Evolutionary conservation across 2,797 vertebrate genomes (phyloP), one percentile per base, ranked within the genome.

Genomic region (Muraenolepis orangiensis): DNA sequence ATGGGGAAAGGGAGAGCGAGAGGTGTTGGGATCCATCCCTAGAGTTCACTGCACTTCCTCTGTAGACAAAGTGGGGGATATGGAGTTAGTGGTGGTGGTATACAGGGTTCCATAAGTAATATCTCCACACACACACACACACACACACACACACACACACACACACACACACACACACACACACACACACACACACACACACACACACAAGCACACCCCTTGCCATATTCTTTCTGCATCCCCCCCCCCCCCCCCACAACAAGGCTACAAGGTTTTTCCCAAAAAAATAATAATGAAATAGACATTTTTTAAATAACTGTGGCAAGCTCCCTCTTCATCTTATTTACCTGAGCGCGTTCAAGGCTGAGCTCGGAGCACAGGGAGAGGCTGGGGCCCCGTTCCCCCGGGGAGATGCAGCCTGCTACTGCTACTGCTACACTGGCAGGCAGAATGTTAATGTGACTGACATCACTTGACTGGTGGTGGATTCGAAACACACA

Each of bases 41-140:
- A n/a, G 81, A 87, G 86, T 90, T 82, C 85, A 85, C 83, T 85
- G 83, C 85, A 85, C 82, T 87, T 87, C 81, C 76, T 83, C 74
- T 0, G 81, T 85, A 72, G 78, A 76, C 13, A 16, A 12, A 73
- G 29, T 29, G 36, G 32, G 30, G 46, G 38, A 16, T 1, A 3
- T 11, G 30, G 20, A 10, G 28, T 4, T 34, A 34, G 38, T 78
- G 75, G 34, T 69, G 79, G 75, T 77, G 67, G 6, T 61, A 6
- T 18, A 31, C 28, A 23, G 20, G 6, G 18, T 20, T 79, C 66
- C 69, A 31, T 7, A 57, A 23, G 51, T 57, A n/a, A 73, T 82
- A 80, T 83, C 84, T 79, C 61, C 78, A 46, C 13, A 46, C 40
- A n/a, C n/a, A n/a, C n/a, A n/a, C n/a, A n/a, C n/a, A n/a, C n/a